phyloP scores from a whole-genome alignment of 2,797 vertebrate genomes.

The Rhabdophis nuchalis region DNA sequence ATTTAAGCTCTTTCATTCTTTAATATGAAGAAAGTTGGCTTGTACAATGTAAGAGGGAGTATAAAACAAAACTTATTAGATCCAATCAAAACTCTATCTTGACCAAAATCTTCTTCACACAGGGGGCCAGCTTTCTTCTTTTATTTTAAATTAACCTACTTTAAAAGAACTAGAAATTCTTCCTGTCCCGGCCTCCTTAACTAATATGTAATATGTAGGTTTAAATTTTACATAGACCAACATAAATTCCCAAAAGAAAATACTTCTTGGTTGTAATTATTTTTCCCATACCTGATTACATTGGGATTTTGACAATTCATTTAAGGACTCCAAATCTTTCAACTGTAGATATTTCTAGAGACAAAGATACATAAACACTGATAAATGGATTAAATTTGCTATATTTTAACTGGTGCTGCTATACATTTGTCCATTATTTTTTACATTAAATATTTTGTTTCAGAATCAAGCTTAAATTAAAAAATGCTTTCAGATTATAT shows the following conservation, averaged over 20 bases:
- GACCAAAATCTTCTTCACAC: background rate
- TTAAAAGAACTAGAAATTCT: background rate
- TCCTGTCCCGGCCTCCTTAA: no score
- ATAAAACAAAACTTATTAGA: background rate
- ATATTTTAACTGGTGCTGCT: background rate
- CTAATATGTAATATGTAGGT: background rate
- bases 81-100: background rate
- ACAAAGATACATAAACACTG: background rate
- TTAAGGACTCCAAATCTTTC: slow-evolving; percentile 82
- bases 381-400: background rate
- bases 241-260: background rate
- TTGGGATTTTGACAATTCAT: slow-evolving; percentile 72
- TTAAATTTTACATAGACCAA: background rate
- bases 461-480: background rate
- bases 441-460: background rate
- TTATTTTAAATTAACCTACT: background rate
- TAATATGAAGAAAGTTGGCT: background rate
- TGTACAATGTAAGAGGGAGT: background rate
- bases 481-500: background rate
- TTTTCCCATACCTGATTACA: slow-evolving; percentile 82
- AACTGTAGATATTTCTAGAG: slow-evolving; percentile 80
- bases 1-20: background rate
- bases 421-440: background rate
- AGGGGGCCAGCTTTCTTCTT: background rate
- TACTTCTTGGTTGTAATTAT: background rate